phyloP scores from a whole-genome alignment of 2,888 invertebrate genomes.

The Branchipolynoe longqiensis region DNA sequence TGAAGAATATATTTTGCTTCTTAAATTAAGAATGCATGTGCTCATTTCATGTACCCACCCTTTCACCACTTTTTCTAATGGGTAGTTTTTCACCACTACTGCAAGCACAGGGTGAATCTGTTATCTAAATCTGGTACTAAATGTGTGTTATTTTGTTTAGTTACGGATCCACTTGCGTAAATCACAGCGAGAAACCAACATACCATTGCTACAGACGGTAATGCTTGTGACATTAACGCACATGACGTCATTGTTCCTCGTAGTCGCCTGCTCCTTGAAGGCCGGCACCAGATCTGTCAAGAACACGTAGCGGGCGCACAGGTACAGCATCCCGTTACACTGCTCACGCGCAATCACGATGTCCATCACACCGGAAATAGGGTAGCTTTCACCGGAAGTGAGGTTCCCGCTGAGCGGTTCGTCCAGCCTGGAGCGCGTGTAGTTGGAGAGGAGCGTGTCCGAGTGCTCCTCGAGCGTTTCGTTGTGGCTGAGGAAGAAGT shows the following conservation, averaged over 20 bases:
- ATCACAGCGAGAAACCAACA: not conserved
- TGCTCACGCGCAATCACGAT: not conserved
- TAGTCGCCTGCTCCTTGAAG: not conserved
- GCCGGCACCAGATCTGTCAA: not conserved
- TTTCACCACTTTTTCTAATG: too few species aligned
- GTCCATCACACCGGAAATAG: not conserved
- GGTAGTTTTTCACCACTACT: too few species aligned
- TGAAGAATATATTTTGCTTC: too few species aligned
- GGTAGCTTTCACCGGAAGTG: not conserved
- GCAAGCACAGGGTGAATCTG: too few species aligned
- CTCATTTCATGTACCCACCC: too few species aligned
- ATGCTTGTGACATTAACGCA: conserved; percentile 10
- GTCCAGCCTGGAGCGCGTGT: not conserved
- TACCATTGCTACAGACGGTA: conserved; percentile 4
- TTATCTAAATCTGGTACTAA: too few species aligned
- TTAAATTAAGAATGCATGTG: too few species aligned
- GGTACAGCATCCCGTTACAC: not conserved
- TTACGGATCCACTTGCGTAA: not conserved
- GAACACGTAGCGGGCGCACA: conserved; percentile 36
- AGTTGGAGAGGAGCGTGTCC: conserved; percentile 13
- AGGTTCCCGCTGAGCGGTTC: not conserved
- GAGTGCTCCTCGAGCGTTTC: not conserved
- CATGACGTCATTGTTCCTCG: not conserved
- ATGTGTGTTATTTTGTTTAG: not conserved
- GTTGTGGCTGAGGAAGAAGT: not conserved